A percentile compares a stretch with the other conserved stretches of the same genome.
Conservation (phyloP, 23 tunicate species). For the Ascidia mentula region DNA sequence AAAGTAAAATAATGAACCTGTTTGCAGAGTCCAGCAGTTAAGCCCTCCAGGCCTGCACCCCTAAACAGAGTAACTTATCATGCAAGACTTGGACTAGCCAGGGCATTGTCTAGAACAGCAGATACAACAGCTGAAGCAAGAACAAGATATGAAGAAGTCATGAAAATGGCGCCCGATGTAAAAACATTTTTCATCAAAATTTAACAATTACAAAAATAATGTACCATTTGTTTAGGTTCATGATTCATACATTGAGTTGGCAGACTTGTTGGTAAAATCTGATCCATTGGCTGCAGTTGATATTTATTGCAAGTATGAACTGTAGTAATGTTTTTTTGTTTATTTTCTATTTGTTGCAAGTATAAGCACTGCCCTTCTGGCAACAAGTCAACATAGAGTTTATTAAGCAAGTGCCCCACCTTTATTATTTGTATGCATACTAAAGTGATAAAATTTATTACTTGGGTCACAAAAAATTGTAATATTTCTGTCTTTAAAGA, state of each 20-base stretch:
- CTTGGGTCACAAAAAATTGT: no score
- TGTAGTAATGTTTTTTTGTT: no score
- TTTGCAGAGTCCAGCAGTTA: not conserved
- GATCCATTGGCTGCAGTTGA: conserved; percentile 88
- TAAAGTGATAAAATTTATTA: no score
- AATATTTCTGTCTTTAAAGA: conserved; percentile 10
- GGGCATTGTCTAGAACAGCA: conserved; percentile 71
- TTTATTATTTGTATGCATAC: no score
- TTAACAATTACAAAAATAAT: no score
- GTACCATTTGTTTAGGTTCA: conserved; percentile 40
- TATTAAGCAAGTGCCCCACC: no score
- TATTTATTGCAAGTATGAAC: conserved; percentile 62
- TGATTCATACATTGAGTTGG: conserved; percentile 92
- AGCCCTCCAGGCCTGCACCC: conserved; percentile 59
- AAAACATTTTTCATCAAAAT: no score
- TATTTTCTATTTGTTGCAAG: no score
- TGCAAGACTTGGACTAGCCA: conserved; percentile 75
- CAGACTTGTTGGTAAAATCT: conserved; percentile 58
- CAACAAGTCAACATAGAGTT: no score
- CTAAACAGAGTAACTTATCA: conserved; percentile 58
- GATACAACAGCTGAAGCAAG: conserved; percentile 52
- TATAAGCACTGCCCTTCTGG: no score
- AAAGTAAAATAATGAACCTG: not conserved
- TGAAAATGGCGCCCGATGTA: conserved; percentile 91
- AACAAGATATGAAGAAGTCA: conserved; percentile 79